These are phyloP conservation scores for Cardiocondyla obscurior DNA, from an alignment of 1,140 invertebrate genomes.

Conservation along the genomic window DNA sequence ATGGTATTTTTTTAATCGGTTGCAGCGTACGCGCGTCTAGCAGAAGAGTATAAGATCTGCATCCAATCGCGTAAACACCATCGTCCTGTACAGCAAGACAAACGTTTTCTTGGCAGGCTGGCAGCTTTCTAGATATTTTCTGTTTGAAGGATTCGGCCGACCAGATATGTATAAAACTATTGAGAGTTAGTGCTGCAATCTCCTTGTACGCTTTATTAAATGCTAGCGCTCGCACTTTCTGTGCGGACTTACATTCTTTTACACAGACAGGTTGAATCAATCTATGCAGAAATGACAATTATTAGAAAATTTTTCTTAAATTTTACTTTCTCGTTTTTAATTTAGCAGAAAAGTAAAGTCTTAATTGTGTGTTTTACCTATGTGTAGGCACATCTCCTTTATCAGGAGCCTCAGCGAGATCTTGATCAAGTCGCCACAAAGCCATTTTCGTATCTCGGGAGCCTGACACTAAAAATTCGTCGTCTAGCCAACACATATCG, in stretches of 20 bases:
- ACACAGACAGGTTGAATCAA: constrained; percentile 88
- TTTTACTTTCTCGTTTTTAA: not conserved
- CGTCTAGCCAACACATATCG: constrained; percentile 98
- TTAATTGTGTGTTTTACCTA: constrained; percentile 70
- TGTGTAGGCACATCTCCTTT: constrained; percentile 83
- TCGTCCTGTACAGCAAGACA: constrained; percentile 94
- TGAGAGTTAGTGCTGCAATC: constrained; percentile 95
- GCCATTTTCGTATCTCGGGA: constrained; percentile 95
- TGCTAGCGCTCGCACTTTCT: constrained; percentile 94
- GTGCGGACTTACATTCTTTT: constrained; percentile 90
- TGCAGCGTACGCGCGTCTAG: constrained; percentile 95
- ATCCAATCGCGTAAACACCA: constrained; percentile 95
- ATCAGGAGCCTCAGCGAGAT: constrained; percentile 85
- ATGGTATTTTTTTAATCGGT: constrained; percentile 87
- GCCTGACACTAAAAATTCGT: constrained; percentile 96
- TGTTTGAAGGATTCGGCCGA: constrained; percentile 93
- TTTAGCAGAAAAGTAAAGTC: not conserved
- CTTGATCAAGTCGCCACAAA: constrained; percentile 89
- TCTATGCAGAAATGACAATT: constrained; percentile 64
- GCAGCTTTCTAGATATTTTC: constrained; percentile 93
- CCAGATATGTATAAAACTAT: constrained; percentile 96
- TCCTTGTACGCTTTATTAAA: constrained; percentile 94
- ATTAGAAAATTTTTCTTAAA: not conserved
- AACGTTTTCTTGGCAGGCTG: constrained; percentile 95
- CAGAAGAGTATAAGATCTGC: constrained; percentile 95